These are phyloP conservation scores for Papilio demoleus DNA, from an alignment of 2,888 invertebrate genomes.

Conservation along the genomic window DNA sequence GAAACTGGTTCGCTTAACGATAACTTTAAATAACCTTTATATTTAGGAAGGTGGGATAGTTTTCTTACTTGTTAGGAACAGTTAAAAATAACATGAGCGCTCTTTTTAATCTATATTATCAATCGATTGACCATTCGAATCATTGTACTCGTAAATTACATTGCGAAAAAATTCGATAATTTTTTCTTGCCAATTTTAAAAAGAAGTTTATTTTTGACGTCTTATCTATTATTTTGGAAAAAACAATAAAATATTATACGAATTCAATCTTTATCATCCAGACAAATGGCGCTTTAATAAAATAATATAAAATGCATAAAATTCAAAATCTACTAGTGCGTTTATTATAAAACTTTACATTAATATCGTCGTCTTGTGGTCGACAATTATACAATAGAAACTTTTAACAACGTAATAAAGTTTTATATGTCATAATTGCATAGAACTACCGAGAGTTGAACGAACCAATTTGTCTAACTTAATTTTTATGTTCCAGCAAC, in stretches of 20 bases:
- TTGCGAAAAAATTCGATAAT: not conserved
- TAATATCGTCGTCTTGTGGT: slow-evolving; percentile 43
- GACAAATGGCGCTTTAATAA: not conserved
- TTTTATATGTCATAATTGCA: slow-evolving; percentile 48
- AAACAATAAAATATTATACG: not conserved
- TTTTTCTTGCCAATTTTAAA: not conserved
- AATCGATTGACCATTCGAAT: not conserved
- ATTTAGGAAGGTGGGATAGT: not conserved
- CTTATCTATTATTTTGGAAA: not conserved
- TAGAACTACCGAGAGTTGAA: slow-evolving; percentile 44
- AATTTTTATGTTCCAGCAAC: slow-evolving; percentile 36
- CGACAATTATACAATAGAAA: slow-evolving; percentile 51
- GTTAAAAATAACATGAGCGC: too few species aligned
- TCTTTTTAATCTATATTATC: too few species aligned
- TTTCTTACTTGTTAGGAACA: slow-evolving; percentile 16
- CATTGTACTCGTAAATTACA: not conserved
- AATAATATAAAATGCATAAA: slow-evolving; percentile 1
- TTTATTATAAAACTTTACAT: slow-evolving; percentile 18
- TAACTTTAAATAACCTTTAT: slow-evolving; percentile 29
- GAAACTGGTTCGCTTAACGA: slow-evolving; percentile 12
- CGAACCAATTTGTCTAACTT: slow-evolving; percentile 44
- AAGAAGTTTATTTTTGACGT: not conserved
- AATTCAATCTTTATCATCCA: not conserved
- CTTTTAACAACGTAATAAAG: slow-evolving; percentile 51
- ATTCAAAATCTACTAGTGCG: not conserved